Conservation (phyloP, 1,140 invertebrate species). For the Lerema accius region DNA sequence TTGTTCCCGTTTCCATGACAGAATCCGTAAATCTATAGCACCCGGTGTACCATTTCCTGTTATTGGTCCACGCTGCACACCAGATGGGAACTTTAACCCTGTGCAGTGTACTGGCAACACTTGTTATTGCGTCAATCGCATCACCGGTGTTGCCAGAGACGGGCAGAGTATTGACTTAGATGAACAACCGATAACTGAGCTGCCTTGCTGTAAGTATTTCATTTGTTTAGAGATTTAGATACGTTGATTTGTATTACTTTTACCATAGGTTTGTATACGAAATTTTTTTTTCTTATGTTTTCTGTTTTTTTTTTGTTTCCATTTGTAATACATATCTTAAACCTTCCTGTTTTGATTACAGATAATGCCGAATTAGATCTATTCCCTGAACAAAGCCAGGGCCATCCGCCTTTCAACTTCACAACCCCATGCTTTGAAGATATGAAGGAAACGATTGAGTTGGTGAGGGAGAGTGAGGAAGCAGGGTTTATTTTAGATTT, state of each 20-base stretch:
- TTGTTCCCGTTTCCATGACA: constrained; percentile 77
- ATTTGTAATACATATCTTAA: too few species aligned
- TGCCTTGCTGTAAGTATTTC: constrained; percentile 83
- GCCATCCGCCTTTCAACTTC: constrained; percentile 68
- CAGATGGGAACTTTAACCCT: constrained; percentile 83
- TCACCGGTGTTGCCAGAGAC: constrained; percentile 64
- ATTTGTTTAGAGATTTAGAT: too few species aligned
- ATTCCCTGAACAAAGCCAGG: constrained; percentile 47
- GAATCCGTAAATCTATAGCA: constrained; percentile 51
- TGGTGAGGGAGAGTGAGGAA: constrained; percentile 58
- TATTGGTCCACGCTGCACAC: constrained; percentile 73
- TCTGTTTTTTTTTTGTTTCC: too few species aligned
- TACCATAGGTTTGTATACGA: too few species aligned
- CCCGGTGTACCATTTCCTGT: constrained; percentile 49
- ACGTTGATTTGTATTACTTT: too few species aligned
- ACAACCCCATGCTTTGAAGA: constrained; percentile 78
- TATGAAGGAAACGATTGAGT: constrained; percentile 55
- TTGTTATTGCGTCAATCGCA: constrained; percentile 82
- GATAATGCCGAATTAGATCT: constrained; percentile 57
- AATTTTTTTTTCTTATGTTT: too few species aligned
- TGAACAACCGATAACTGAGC: constrained; percentile 59
- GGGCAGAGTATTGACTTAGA: constrained; percentile 63
- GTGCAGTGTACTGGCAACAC: constrained; percentile 81
- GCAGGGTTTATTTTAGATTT: constrained; percentile 66
- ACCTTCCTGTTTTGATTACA: constrained; percentile 36